Base-by-base conservation (phyloP, 2,888 invertebrate species). In the Leptopterna dolabrata region DNA sequence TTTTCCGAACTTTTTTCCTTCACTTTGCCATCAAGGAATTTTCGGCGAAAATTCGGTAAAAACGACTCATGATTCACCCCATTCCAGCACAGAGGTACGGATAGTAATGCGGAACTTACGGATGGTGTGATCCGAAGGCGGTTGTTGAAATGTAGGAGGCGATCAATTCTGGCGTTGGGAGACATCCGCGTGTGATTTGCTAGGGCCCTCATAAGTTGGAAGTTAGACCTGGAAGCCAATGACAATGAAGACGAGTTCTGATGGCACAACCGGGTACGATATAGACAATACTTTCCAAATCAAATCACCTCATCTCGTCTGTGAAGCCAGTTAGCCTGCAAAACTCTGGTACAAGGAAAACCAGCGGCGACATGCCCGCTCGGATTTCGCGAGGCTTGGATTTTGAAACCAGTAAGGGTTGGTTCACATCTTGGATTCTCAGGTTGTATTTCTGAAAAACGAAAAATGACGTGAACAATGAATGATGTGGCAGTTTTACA, bases 251-350 rank as follows among this genome's bases (percentile, higher is more conserved):
- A n/a, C n/a, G n/a, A n/a, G n/a, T n/a, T n/a, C n/a, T n/a, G n/a
- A n/a, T n/a, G n/a, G n/a, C n/a, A n/a, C n/a, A n/a, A n/a, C n/a
- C n/a, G n/a, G n/a, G n/a, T n/a, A n/a, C n/a, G n/a, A n/a, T n/a
- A n/a, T n/a, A n/a, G n/a, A n/a, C n/a, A n/a, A n/a, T n/a, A n/a
- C n/a, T n/a, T n/a, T n/a, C n/a, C n/a, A n/a, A n/a, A n/a, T n/a
- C n/a, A n/a, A n/a, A n/a, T 41, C 76, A 90, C 13, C 95, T 92
- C 95, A 95, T 95, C 0, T 92, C 92, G 84, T 95, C 96, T 0
- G 95, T 95, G 0, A 97, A 91, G 0, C 98, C 98, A 0, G 98
- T 98, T 90, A 96, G 94, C 0, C 95, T 93, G 90, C 97, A 97
- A 76, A 98, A 92, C 92, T 98, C 97, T 0, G 98, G 98, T 11